Base-by-base conservation (phyloP, 2,888 invertebrate species). In the Exocentrus adspersus region DNA sequence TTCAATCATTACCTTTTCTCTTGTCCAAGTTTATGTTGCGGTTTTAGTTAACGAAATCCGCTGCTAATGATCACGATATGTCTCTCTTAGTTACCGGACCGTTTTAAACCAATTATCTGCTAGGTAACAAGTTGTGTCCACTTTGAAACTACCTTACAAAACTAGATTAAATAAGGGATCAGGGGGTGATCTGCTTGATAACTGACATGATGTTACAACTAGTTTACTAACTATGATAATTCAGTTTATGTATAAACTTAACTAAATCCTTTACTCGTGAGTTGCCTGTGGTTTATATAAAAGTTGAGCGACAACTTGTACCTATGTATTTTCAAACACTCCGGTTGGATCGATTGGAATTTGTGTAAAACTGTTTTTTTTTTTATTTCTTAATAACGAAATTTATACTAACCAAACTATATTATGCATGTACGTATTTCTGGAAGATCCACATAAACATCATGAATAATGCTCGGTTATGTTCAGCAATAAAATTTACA, bases 151-250 rank as follows among this genome's bases (percentile, higher is more conserved):
- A 54, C 30, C 28, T 54, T 43, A 54, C 45, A 54, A 54, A 54
- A 54, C 54, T 54, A 54, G 54, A 54, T 54, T 54, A 54, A 43
- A 30, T 42, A 17, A 54, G 43, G 54, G 54, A 37, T 54, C 20
- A 43, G 43, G 45, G n/a, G 42, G 43, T 54, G 54, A 54, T 54
- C 54, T 41, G 41, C 53, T 43, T 54, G 43, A 54, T 54, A 54
- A 43, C 45, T 54, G 54, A 54, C 54, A 54, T 54, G n/a, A n/a
- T n/a, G 28, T 43, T 54, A 7, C 45, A 54, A 42, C 54, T 43
- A 43, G 43, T 54, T 54, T 54, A 42, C 54, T 21, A 54, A 54
- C 54, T 54, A 10, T 24, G 42, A n/a, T 45, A 54, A 45, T 54
- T 54, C 24, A 10, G 43, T 54, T 54, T 54, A 54, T 43, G 54